Evolutionary conservation across 2,113 vertebrate species (phyloP), one percentile per base, ranked within the genome.

Genomic region (Ciconia boyciana): DNA sequence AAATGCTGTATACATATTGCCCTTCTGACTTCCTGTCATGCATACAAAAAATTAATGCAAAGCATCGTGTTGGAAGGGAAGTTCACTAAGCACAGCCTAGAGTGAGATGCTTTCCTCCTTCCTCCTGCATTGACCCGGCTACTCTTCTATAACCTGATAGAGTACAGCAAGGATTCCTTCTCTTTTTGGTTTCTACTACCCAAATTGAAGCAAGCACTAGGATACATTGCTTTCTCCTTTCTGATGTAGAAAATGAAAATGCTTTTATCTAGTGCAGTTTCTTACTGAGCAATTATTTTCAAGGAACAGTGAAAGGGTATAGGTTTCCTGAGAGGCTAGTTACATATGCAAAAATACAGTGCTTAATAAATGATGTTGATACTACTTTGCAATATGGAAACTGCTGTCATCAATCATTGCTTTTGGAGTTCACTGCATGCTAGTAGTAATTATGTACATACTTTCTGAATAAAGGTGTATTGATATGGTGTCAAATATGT

Each of bases 401-500:
- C 31, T 26, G 17, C 49, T 83, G 61, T 76, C 57, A n/a, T 52
- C 72, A 70, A 1, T 85, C 39, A 10, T 71, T 88, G 51, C 79
- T 87, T 84, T 76, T 0, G 1, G 54, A 72, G 58, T 41, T 87
- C 4, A 1, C 43, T 82, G 46, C 57, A 31, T 4, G 1, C 32
- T 82, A 55, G 12, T 89, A 46, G 51, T 88, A 80, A 74, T 64
- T 62, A 74, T 39, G 29, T 78, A 36, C 43, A 3, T 71, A 25
- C 39, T 74, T 90, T 58, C 34, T 90, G 60, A 83, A 69, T 88
- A 46, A 91, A 94, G 43, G 34, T 87, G 19, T 94, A 94, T 87
- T 95, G 87, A 96, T 97, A 61, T 2, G 18, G 61, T 84, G 91
- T 94, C 87, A 94, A 96, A 94, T 78, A 43, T 93, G 71, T 95